Conservation (phyloP, 2,797 vertebrate species). For the Chrysocyon brachyurus region DNA sequence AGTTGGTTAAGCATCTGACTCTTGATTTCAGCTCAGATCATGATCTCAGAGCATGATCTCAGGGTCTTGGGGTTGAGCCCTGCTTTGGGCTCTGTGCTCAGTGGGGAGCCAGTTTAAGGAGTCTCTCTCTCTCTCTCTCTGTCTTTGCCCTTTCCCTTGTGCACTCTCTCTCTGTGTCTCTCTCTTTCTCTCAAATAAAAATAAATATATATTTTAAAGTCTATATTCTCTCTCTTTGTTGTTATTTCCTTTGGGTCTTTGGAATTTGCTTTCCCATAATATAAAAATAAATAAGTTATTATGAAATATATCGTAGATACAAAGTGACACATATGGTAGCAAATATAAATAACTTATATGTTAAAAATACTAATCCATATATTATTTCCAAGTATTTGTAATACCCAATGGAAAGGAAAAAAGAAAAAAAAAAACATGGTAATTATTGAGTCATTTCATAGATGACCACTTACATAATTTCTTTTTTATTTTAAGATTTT, state of each 20-base stretch:
- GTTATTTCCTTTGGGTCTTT: not conserved
- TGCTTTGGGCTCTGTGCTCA: not conserved
- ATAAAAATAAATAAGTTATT: conserved; percentile 15
- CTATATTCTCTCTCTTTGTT: not conserved
- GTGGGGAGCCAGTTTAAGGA: not conserved
- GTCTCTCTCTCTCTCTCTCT: not conserved
- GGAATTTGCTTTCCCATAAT: not conserved
- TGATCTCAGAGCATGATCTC: not conserved
- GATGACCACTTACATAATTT: not conserved
- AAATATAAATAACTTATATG: not conserved
- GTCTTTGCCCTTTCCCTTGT: not conserved
- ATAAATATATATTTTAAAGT: not conserved
- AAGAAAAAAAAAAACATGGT: not conserved
- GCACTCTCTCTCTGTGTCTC: not conserved
- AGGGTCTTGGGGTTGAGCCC: not conserved
- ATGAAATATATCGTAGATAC: not conserved
- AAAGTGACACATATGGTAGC: not conserved
- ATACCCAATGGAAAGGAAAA: not conserved
- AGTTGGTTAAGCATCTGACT: not conserved
- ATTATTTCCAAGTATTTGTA: not conserved
- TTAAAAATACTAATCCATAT: not conserved
- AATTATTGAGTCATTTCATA: not conserved
- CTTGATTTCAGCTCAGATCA: not conserved
- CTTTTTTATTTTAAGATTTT: not conserved
- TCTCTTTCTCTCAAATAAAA: not conserved